Evolutionary conservation across 2,888 invertebrate species (phyloP).

Genomic region (Melanchra persicariae): DNA sequence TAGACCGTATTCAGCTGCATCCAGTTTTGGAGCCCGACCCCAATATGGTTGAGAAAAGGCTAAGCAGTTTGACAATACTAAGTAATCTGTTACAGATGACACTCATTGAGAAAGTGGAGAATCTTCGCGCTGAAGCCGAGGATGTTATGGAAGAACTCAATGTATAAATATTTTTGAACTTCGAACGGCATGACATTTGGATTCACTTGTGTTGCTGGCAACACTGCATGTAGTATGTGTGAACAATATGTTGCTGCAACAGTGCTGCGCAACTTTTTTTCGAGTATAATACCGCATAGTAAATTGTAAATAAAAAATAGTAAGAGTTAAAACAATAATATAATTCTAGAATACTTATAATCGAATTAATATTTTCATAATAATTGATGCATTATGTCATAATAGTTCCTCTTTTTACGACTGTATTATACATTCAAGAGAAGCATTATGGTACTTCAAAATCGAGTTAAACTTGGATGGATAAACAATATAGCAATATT

Average conservation of each 20-base stretch:
- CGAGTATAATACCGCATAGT: slow-evolving; percentile 1
- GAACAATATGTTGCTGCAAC: not conserved
- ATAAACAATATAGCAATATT: not conserved
- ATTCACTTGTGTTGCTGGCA: slow-evolving; percentile 4
- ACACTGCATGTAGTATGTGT: not conserved
- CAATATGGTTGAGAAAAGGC: too few species aligned
- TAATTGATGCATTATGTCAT: slow-evolving; percentile 10
- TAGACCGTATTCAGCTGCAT: too few species aligned
- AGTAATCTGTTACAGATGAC: slow-evolving; percentile 91
- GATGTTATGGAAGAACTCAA: slow-evolving; percentile 92
- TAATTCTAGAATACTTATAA: too few species aligned
- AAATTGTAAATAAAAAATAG: slow-evolving; percentile 18
- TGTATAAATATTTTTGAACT: slow-evolving; percentile 8
- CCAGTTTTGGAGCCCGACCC: too few species aligned
- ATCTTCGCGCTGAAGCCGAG: slow-evolving; percentile 96
- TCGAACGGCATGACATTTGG: not conserved
- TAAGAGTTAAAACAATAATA: too few species aligned
- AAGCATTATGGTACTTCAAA: not conserved
- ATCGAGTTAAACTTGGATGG: not conserved
- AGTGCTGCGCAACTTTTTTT: not conserved
- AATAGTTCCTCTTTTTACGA: not conserved
- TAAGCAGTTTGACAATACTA: not conserved
- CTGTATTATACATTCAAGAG: not conserved
- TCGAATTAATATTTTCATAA: not conserved
- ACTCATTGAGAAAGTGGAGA: slow-evolving; percentile 96